phyloP scores from a whole-genome alignment of 2,888 invertebrate genomes.

The Andrena camellia region DNA sequence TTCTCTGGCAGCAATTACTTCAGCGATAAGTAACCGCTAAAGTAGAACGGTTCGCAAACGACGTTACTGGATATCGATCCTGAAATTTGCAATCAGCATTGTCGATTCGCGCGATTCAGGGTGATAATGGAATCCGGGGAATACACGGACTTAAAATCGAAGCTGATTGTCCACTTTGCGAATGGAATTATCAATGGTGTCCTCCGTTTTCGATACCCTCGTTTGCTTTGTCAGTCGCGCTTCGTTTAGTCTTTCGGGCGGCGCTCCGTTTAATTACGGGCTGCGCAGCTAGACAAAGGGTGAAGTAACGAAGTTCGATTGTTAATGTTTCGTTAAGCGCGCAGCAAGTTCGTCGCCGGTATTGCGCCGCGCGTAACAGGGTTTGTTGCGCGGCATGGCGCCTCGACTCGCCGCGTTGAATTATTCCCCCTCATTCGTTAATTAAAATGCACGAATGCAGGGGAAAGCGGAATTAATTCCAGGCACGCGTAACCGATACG shows the following conservation, averaged over 20 bases:
- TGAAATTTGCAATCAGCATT: conserved; percentile 31
- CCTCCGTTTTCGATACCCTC: not conserved
- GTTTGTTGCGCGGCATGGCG: conserved; percentile 4
- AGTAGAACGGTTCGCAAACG: conserved; percentile 1
- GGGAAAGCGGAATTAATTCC: not conserved
- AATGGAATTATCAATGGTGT: conserved; percentile 15
- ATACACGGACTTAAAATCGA: conserved; percentile 38
- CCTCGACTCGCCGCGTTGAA: not conserved
- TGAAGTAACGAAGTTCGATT: conserved; percentile 18
- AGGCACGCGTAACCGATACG: not conserved
- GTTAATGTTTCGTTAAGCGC: conserved; percentile 32
- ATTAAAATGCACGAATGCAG: not conserved
- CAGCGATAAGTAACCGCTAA: conserved; percentile 5
- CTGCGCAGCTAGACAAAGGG: conserved; percentile 28
- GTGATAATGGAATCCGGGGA: conserved; percentile 22
- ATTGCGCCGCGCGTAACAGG: conserved; percentile 2
- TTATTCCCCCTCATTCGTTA: not conserved
- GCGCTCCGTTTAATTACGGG: conserved; percentile 27
- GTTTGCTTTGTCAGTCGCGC: conserved; percentile 31
- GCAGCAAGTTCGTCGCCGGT: not conserved
- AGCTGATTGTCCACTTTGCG: conserved; percentile 30
- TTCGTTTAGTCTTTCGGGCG: conserved; percentile 23
- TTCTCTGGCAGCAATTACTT: not conserved
- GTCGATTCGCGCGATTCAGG: conserved; percentile 7
- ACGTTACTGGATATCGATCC: not conserved